Evolutionary conservation across 2,113 vertebrate genomes (phyloP), one percentile per base, ranked within the genome.

Genomic region (Phrynosoma platyrhinos): DNA sequence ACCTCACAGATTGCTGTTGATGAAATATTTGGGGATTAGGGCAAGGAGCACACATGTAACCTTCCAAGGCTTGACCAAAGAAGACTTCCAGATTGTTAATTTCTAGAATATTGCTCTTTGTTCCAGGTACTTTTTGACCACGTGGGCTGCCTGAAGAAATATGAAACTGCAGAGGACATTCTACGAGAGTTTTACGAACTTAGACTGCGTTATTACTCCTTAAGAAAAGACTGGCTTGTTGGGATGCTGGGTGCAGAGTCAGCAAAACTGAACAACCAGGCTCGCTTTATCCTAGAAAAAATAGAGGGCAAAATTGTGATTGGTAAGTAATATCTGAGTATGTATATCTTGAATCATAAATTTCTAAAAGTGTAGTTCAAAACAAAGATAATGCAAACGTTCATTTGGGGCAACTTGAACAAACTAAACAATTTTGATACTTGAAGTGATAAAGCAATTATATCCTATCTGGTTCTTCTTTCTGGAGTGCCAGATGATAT

Each of bases 211-310:
- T 99, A 99, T 92, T 99, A 98, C 9, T 69, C 23, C 25, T 94
- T 99, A 95, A 98, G 99, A 85, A 99, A 99, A 95, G 98, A 99
- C 77, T 99, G 99, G 99, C 94, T 99, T 40, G 40, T 95, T 4
- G 99, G 99, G 81, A 98, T 99, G 98, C 95, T 99, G 81, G 96
- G 97, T 5, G 98, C 99, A 0, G 99, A 99, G 92, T 97, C 97
- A 66, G 93, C 98, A 36, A 99, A 97, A 90, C 97, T 99, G 87
- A 98, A 96, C 95, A 99, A 99, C 96, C 99, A 99, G 96, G 99
- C 99, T 71, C 98, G 99, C 27, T 99, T 99, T 97, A 99, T 99
- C 94, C 96, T 99, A 95, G 99, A 99, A 96, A 99, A 99, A 95
- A 98, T 99, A 90, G 93, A 99, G 77, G 98, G 99, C 93, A 98